phyloP scores from a whole-genome alignment of 1,140 invertebrate species.

The Cotesia typhae region DNA sequence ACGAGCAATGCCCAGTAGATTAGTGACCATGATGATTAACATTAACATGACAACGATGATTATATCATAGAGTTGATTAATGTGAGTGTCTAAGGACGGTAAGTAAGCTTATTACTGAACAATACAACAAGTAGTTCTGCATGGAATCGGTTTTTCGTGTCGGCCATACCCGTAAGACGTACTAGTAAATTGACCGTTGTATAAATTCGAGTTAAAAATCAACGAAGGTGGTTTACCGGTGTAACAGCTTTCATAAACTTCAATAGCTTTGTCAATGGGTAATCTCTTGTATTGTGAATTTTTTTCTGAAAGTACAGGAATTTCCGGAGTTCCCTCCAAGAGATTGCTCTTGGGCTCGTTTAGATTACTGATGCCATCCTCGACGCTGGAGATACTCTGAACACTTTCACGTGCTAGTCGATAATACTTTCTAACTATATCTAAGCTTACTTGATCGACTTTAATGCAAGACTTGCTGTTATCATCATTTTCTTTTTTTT shows the following conservation, averaged over 20 bases:
- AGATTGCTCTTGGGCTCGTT: background rate
- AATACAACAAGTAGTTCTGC: slow-evolving; percentile 58
- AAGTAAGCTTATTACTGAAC: slow-evolving; percentile 52
- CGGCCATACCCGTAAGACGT: slow-evolving; percentile 38
- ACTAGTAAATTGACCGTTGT: slow-evolving; percentile 17
- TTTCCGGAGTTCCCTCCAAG: slow-evolving; percentile 41
- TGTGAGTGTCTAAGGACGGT: slow-evolving; percentile 5
- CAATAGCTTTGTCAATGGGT: slow-evolving; percentile 61
- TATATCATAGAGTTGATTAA: slow-evolving; percentile 1
- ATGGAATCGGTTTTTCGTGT: slow-evolving; percentile 52
- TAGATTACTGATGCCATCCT: slow-evolving; percentile 35
- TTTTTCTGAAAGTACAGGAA: slow-evolving; percentile 34
- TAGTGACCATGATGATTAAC: background rate
- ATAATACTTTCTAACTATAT: slow-evolving; percentile 60
- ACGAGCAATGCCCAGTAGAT: background rate
- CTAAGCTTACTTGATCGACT: slow-evolving; percentile 42
- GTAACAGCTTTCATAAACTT: slow-evolving; percentile 61
- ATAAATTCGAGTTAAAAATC: slow-evolving; percentile 45
- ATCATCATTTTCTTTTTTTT: slow-evolving; percentile 45
- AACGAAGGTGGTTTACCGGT: slow-evolving; percentile 49
- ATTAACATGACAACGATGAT: background rate
- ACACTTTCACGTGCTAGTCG: slow-evolving; percentile 48
- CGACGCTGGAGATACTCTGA: slow-evolving; percentile 42
- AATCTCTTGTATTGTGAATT: slow-evolving; percentile 39
- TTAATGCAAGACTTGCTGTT: slow-evolving; percentile 31